Evolutionary conservation across 2,113 vertebrate species (phyloP), one percentile per base, ranked within the genome.

Genomic region (Tragelaphus strepsiceros): DNA sequence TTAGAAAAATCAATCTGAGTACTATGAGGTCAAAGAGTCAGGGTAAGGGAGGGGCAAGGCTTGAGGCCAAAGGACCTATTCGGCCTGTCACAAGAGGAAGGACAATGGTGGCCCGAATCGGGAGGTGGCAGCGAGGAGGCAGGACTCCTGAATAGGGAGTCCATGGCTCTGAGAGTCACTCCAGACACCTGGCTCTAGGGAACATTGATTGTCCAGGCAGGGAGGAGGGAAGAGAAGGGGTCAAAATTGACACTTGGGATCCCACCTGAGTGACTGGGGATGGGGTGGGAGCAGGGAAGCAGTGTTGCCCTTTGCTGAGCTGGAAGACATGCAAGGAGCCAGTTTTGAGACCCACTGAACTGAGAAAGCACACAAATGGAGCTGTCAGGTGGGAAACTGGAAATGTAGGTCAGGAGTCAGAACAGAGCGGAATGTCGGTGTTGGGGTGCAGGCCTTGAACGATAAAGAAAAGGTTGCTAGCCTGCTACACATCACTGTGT

Each of bases 191-290:
- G 56, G 22, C 53, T n/a, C 61, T 7, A 19, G 4, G 11, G 54
- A 16, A 16, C 19, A 28, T 2, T 28, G 54, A 28, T 13, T 24
- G 8, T 10, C 14, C 2, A 21, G 54, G 26, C 43, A 51, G 61
- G 61, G n/a, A 74, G 19, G 17, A 17, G 39, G 51, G 28, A 43
- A 35, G 28, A 59, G 35, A 43, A 43, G 53, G 21, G 39, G 28
- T 46, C 62, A 6, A 13, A 17, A 7, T 0, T 2, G 21, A 21
- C 10, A 2, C 28, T 54, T 32, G 3, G 43, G 35, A 7, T 17
- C 43, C 61, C 43, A 2, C 49, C 35, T 39, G 35, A 51, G 49
- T 67, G 21, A 24, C 51, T 11, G 21, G 35, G 71, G 32, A 1
- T n/a, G 11, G 39, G 43, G 4, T 24, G 43, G 51, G 49, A 26